These are phyloP conservation scores for Hyperopisus bebe DNA, from an alignment of 2,113 vertebrate species.

Conservation along the genomic window DNA sequence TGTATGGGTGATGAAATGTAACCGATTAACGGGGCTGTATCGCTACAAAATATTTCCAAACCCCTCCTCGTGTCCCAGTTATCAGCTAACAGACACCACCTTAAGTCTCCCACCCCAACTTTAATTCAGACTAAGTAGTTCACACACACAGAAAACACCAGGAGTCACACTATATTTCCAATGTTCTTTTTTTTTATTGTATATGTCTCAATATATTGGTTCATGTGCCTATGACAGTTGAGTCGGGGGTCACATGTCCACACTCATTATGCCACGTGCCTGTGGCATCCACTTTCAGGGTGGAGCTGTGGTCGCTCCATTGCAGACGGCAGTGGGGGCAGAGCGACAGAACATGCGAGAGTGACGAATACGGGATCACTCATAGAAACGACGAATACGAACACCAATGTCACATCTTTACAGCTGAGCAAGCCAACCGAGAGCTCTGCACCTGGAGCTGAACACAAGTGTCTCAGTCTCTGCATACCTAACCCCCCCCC, in stretches of 20 bases:
- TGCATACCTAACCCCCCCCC: not conserved
- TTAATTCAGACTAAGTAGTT: not conserved
- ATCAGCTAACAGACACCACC: not conserved
- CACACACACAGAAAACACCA: not conserved
- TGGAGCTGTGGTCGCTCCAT: not conserved
- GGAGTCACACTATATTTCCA: not conserved
- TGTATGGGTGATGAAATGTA: not conserved
- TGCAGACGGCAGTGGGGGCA: slow-evolving; percentile 43
- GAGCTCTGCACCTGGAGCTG: not conserved
- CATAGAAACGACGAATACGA: slow-evolving; percentile 48
- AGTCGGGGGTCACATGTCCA: not conserved
- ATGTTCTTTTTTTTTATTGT: slow-evolving; percentile 16
- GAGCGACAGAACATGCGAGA: slow-evolving; percentile 55
- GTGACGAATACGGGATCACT: slow-evolving; percentile 55
- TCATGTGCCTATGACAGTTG: not conserved
- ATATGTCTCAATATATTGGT: slow-evolving; percentile 4
- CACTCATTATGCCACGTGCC: not conserved
- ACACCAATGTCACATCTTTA: slow-evolving; percentile 48
- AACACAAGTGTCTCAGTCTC: not conserved
- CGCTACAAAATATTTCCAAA: not conserved
- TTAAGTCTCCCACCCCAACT: not conserved
- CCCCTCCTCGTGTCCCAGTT: not conserved
- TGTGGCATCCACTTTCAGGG: not conserved
- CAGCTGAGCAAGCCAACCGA: slow-evolving; percentile 35
- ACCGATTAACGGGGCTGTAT: not conserved